Base-by-base conservation (phyloP, 2,797 vertebrate genomes). In the Fringilla coelebs region DNA sequence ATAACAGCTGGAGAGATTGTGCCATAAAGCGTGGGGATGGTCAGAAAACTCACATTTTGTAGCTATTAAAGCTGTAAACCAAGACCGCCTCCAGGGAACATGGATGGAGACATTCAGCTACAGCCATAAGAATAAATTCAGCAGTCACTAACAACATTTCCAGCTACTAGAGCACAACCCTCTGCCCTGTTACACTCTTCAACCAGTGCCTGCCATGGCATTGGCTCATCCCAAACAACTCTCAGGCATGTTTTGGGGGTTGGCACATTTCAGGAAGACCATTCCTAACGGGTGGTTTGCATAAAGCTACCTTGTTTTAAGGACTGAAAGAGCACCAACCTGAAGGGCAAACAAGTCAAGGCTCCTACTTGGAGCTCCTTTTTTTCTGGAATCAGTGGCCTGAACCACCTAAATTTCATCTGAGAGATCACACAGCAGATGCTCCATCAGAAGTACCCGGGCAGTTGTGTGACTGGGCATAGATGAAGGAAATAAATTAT, bases 1-100 rank as follows among this genome's bases (percentile, higher is more conserved):
- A 80, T 21, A 91, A 46, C 72, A 72, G 74, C 84, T 82, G 81
- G 67, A 65, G 51, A 80, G 52, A 81, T 78, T 73, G 70, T 58
- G 40, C 85, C 58, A 55, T 87, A 88, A 85, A 82, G 21, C 6
- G 79, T 92, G 91, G 29, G 55, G 74, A 94, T 91, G 67, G 63
- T 89, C 96, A 84, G 87, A 68, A 93, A 93, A 89, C 52, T 92
- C 80, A 93, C 88, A 68, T 84, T 95, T 97, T 94, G 49, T n/a
- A 77, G 43, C 88, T 93, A 88, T 78, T 92, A 89, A 91, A 94
- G 89, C 72, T 58, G 72, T 89, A 84, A 93, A 86, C 41, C 88
- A 91, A 79, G 75, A 74, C 31, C 0, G 26, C 80, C 90, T 89
- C 89, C 85, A 82, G 87, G 84, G 87, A 96, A 88, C 76, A 46